These are phyloP conservation scores for Cirrhinus mrigala DNA, from an alignment of 2,797 vertebrate species.

Conservation along the genomic window DNA sequence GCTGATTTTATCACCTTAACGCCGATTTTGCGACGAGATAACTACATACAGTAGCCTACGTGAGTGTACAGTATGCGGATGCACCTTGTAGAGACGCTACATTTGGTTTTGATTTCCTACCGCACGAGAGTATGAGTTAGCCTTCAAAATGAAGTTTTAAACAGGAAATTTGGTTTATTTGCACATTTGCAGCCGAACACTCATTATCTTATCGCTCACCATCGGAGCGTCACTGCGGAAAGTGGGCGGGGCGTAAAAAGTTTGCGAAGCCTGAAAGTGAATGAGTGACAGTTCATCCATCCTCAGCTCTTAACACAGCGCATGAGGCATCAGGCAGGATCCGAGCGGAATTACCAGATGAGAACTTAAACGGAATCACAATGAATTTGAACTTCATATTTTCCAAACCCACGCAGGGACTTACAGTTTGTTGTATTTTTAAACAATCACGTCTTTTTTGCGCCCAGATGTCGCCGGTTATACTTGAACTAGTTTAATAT, in stretches of 20 bases:
- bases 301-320: conserved; percentile 14
- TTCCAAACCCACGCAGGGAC: background rate
- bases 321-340: conserved; percentile 13
- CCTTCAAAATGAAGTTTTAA: background rate
- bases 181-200: background rate
- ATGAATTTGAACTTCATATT: background rate
- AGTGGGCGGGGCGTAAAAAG: conserved; percentile 38
- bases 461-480: background rate
- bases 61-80: too few species aligned
- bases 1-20: background rate
- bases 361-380: background rate
- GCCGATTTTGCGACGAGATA: background rate
- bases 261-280: conserved; percentile 27
- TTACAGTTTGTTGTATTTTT: background rate
- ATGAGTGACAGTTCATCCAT: conserved; percentile 43
- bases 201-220: background rate
- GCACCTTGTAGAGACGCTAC: too few species aligned
- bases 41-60: too few species aligned
- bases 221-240: conserved; percentile 2
- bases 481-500: background rate
- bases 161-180: conserved; percentile 11
- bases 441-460: background rate
- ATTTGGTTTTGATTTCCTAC: background rate
- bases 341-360: background rate
- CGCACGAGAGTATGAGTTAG: background rate